Percentiles rank a stretch among this genome's conserved stretches.
Evolutionary conservation across 2,888 invertebrate species (phyloP).

Genomic region (Urechis unicinctus): DNA sequence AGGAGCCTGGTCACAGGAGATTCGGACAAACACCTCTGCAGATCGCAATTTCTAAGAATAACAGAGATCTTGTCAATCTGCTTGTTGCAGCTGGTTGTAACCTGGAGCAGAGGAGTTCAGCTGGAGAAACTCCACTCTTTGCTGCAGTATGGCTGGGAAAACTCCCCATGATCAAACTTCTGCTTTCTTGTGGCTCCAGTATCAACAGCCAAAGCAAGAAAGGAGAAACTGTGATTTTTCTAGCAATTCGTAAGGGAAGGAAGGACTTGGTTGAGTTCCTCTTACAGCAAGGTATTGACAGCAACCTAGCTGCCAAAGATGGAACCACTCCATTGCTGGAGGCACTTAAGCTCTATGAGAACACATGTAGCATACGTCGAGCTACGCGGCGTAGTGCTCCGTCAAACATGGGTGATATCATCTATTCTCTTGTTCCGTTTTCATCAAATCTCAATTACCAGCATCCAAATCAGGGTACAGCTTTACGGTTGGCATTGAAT

Average conservation of each 20-base stretch:
- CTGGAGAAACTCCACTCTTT: conserved; percentile 15
- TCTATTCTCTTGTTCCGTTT: conserved; percentile 7
- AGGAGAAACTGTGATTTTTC: conserved; percentile 13
- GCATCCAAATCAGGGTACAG: conserved; percentile 11
- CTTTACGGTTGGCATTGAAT: conserved; percentile 6
- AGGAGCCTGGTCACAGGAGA: conserved; percentile 10
- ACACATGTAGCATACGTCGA: background rate
- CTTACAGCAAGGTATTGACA: background rate
- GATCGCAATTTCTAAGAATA: conserved; percentile 14
- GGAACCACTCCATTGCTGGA: conserved; percentile 10
- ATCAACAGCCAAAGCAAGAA: conserved; percentile 10
- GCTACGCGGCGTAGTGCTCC: conserved; percentile 12
- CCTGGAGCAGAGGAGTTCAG: conserved; percentile 5
- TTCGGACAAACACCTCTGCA: conserved; percentile 11
- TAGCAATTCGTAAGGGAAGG: conserved; percentile 10
- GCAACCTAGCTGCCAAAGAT: conserved; percentile 7
- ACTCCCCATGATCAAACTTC: conserved; percentile 10
- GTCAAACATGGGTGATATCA: conserved; percentile 12
- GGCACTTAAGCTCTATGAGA: conserved; percentile 10
- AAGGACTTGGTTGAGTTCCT: conserved; percentile 12
- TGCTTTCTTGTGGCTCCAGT: conserved; percentile 4
- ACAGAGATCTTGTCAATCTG: conserved; percentile 4
- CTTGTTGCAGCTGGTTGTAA: conserved; percentile 6
- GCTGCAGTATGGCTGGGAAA: conserved; percentile 12
- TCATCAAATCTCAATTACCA: conserved; percentile 4